Percentiles rank a stretch among this genome's conserved stretches.
These are phyloP conservation scores for Troides helena DNA, from an alignment of 2,888 invertebrate genomes.

Conservation along the genomic window DNA sequence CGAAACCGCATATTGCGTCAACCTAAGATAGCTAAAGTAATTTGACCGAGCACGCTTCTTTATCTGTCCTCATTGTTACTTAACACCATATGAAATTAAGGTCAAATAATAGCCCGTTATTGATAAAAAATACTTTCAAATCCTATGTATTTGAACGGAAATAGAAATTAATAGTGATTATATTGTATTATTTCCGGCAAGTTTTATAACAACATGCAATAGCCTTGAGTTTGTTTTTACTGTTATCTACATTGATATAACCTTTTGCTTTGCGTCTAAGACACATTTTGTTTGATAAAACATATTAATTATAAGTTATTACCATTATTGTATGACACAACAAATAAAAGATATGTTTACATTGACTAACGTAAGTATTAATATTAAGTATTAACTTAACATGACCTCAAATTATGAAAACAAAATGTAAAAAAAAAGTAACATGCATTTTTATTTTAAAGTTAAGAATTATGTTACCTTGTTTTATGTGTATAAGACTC, in stretches of 20 bases:
- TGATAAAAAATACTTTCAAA: no score
- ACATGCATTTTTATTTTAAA: no score
- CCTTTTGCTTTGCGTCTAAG: slow-evolving; percentile 60
- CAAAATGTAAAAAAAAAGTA: no score
- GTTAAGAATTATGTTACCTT: no score
- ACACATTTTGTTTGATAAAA: slow-evolving; percentile 45
- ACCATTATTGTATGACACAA: not conserved
- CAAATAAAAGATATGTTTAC: not conserved
- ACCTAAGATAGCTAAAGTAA: no score
- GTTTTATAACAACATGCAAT: slow-evolving; percentile 30
- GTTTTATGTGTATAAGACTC: no score
- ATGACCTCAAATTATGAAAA: no score
- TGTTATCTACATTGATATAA: slow-evolving; percentile 64
- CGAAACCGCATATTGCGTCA: no score
- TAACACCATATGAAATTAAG: no score
- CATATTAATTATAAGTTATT: slow-evolving; percentile 23
- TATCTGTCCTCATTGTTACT: no score
- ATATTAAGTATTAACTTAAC: not conserved
- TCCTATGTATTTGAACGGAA: not conserved
- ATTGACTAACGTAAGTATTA: not conserved
- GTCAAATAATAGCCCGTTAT: no score
- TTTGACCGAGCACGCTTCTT: no score
- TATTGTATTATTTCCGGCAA: not conserved
- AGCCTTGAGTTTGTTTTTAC: slow-evolving; percentile 52
- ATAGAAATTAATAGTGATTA: not conserved